Percentiles rank a stretch among this genome's conserved stretches.
phyloP scores from a whole-genome alignment of 2,113 vertebrate genomes.

The Burhinus oedicnemus region DNA sequence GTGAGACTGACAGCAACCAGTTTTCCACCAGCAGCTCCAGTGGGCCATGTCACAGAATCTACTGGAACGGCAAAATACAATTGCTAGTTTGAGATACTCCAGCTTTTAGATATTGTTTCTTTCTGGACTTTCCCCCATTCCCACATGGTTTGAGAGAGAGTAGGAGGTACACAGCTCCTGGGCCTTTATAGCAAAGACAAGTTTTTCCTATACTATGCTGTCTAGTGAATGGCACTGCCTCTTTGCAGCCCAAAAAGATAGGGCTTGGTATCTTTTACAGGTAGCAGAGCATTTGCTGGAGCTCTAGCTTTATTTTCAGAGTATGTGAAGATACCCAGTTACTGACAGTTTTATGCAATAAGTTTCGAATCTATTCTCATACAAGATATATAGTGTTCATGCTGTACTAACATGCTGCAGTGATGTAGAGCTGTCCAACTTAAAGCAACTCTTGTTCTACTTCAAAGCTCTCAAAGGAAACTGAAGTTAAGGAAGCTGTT shows the following conservation, averaged over 20 bases:
- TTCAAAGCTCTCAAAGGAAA: neutral
- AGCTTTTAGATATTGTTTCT: neutral
- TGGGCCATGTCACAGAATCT: neutral
- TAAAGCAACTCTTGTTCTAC: neutral
- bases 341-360: neutral
- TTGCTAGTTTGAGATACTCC: neutral
- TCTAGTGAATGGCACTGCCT: neutral
- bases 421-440: neutral
- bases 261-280: neutral
- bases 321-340: neutral
- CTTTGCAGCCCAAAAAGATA: neutral
- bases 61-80: neutral
- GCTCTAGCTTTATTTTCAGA: neutral
- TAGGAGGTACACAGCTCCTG: neutral
- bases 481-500: neutral
- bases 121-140: neutral
- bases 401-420: neutral
- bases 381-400: rapidly evolving
- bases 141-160: rapidly evolving
- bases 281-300: neutral
- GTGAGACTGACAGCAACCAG: neutral
- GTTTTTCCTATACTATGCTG: too few relatives aligned
- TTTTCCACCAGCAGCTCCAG: neutral
- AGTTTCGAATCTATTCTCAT: neutral
- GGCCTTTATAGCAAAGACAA: neutral